Base-by-base conservation (phyloP, 1,140 invertebrate genomes). In the Cydia pomonella region DNA sequence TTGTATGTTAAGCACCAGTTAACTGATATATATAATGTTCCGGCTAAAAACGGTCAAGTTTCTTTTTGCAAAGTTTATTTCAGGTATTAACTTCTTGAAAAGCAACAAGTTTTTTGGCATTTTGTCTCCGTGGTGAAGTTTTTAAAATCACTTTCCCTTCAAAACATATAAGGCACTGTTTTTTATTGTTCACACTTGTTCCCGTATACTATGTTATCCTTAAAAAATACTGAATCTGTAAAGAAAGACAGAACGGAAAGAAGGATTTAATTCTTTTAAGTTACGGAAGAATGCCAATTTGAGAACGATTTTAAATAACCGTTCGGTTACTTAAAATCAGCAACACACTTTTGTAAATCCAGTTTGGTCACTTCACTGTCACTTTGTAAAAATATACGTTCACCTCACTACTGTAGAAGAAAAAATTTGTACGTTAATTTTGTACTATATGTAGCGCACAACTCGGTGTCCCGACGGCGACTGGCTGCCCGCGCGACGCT, bases 391-490 rank as follows among this genome's bases (percentile, higher is more conserved):
- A 76, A 83, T 76, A 85, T 82, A 76, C 79, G 84, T 84, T 89
- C 88, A 90, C 89, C 84, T 89, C 90, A 92, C 88, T 85, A 73
- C 76, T 82, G 82, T 66, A 66, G 63, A 66, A 66, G 72, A 83
- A 86, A 90, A 92, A 89, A 88, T 93, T 93, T 91, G 91, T 92
- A 93, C 91, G 89, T 83, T 84, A 81, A 78, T 75, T 91, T 93
- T 93, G 91, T 93, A 93, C 91, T 93, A 89, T 92, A 80, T 84
- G 86, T 92, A 89, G 87, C 88, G 83, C 87, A 90, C 88, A 89
- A 91, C 80, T 90, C 88, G 87, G 82, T 77, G 80, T 79, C 82
- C 83, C 84, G 83, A 75, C 76, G 71, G 80, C 79, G 81, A 87
- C 85, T 90, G 86, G 82, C 72, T 78, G 76, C 79, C 79, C 77